A percentile compares a stretch with the other conserved stretches of the same genome.
phyloP scores from a whole-genome alignment of 2,888 invertebrate genomes.

The Cerceris ruficornis region DNA sequence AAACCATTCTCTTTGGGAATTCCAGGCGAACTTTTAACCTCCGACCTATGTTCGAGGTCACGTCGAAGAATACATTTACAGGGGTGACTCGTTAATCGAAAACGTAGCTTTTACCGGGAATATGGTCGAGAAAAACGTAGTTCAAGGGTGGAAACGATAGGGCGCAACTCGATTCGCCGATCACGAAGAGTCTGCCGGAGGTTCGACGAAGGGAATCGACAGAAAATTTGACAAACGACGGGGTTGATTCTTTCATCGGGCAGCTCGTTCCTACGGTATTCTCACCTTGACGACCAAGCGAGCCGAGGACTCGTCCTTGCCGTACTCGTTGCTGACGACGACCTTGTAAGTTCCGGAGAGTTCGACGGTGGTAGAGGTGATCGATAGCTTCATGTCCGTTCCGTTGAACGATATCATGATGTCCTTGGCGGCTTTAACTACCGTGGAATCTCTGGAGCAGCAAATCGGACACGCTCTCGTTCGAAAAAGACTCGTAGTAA shows the following conservation, averaged over 20 bases:
- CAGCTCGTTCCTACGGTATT: neutral
- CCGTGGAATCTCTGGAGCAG: constrained; percentile 83
- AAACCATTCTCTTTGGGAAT: no score
- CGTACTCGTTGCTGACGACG: constrained; percentile 94
- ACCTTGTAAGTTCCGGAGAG: constrained; percentile 92
- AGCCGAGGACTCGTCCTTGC: constrained; percentile 93
- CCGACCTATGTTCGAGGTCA: neutral
- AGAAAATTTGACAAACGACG: neutral
- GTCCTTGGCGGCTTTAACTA: constrained; percentile 90
- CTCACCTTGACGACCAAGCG: constrained; percentile 88
- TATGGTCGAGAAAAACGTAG: neutral
- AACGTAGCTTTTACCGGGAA: neutral
- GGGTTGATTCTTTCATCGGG: constrained; percentile 2
- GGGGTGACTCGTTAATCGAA: neutral
- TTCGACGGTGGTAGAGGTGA: constrained; percentile 89
- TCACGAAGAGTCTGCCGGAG: neutral
- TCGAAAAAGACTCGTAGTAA: no score
- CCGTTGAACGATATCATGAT: constrained; percentile 92
- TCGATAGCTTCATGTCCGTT: constrained; percentile 89
- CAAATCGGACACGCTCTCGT: neutral
- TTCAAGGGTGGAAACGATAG: no score
- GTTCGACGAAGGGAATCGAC: neutral
- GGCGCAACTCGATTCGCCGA: no score
- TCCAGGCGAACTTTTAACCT: no score
- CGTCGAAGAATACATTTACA: neutral